These are phyloP conservation scores for Oreochromis tanganicae DNA, from an alignment of 2,113 vertebrate species.

Conservation along the genomic window DNA sequence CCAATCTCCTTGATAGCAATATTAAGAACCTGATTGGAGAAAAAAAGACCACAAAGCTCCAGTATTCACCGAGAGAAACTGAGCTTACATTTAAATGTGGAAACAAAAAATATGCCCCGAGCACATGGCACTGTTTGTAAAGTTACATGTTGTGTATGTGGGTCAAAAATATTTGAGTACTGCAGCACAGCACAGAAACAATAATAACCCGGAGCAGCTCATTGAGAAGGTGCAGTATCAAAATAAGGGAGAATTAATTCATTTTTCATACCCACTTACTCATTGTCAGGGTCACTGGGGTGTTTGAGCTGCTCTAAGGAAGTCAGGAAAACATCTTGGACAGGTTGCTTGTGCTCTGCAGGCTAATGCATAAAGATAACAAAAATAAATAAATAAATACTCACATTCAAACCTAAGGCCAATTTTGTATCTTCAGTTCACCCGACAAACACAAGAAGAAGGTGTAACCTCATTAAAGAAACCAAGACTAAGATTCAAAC, in stretches of 20 bases:
- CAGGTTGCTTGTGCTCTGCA: slow-evolving; percentile 1
- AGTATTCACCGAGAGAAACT: neutral
- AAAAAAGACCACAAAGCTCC: neutral
- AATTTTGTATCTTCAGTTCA: neutral
- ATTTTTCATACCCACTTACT: slow-evolving; percentile 17
- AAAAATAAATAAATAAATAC: neutral
- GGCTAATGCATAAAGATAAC: slow-evolving; percentile 15
- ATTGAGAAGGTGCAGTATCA: neutral
- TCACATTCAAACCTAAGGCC: slow-evolving; percentile 13
- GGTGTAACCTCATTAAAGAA: neutral
- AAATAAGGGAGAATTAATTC: slow-evolving; percentile 8
- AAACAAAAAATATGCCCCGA: neutral
- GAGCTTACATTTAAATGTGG: neutral
- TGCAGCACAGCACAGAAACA: neutral
- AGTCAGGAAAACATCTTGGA: slow-evolving; percentile 8
- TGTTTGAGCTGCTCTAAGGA: neutral
- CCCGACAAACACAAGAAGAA: neutral
- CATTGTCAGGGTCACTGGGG: slow-evolving; percentile 30
- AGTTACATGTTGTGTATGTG: neutral
- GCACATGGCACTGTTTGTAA: neutral
- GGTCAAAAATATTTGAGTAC: neutral
- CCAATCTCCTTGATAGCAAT: neutral
- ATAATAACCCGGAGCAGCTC: slow-evolving; percentile 28
- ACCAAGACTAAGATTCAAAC: neutral
- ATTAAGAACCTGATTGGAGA: neutral